A percentile compares a stretch with the other conserved stretches of the same genome.
These are phyloP conservation scores for Sebastolobus alascanus DNA, from an alignment of 2,797 vertebrate species.

Conservation along the genomic window DNA sequence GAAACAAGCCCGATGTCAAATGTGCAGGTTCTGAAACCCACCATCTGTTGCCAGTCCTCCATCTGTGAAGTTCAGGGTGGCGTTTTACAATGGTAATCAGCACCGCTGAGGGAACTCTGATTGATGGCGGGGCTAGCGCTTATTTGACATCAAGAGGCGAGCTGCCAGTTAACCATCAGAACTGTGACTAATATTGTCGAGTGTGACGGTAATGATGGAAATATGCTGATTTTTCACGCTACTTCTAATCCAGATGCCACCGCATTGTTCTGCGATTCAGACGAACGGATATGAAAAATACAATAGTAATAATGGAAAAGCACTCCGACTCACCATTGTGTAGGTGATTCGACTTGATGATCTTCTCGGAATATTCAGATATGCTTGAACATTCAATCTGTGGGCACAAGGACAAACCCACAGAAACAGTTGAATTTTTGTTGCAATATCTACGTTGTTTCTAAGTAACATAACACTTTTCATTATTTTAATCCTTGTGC, in stretches of 20 bases:
- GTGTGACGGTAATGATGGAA: constrained; percentile 60
- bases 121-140: constrained; percentile 58
- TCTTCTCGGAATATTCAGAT: constrained; percentile 99
- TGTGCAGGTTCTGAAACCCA: constrained; percentile 32
- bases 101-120: constrained; percentile 43
- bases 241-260: constrained; percentile 25
- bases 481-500: background rate
- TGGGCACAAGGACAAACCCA: constrained; percentile 34
- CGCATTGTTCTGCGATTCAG: background rate
- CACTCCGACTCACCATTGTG: constrained; percentile 90
- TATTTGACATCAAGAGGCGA: constrained; percentile 60
- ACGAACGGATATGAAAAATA: background rate
- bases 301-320: constrained; percentile 11
- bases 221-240: constrained; percentile 59
- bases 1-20: constrained; percentile 19
- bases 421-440: background rate
- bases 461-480: background rate
- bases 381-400: constrained; percentile 99
- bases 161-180: constrained; percentile 68
- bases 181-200: constrained; percentile 65
- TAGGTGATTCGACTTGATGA: constrained; percentile 97
- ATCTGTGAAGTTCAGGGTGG: constrained; percentile 55
- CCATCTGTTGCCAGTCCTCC: constrained; percentile 39
- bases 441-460: background rate
- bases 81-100: constrained; percentile 51